A percentile compares a stretch with the other conserved stretches of the same genome.
Conservation (phyloP, 2,888 invertebrate genomes). For the Drosophila formosana region DNA sequence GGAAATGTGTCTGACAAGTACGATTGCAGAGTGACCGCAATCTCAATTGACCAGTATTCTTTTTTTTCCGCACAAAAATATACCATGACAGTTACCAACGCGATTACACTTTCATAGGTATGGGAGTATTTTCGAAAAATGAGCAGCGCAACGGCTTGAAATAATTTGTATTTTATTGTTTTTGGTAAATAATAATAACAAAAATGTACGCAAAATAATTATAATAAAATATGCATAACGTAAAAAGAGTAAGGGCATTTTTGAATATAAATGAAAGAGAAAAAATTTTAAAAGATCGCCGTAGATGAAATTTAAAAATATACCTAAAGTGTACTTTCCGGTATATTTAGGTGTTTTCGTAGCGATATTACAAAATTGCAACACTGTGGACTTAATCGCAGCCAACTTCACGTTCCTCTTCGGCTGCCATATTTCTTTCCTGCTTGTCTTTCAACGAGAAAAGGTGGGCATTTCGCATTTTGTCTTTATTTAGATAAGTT, state of each 20-base stretch:
- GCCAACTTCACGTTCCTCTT: conserved; percentile 70
- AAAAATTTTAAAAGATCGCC: too few species aligned
- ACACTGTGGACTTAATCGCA: conserved; percentile 55
- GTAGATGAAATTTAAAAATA: background rate
- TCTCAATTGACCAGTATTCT: background rate
- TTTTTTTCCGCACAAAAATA: background rate
- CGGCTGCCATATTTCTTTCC: conserved; percentile 83
- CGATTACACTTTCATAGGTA: background rate
- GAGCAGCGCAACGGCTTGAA: too few species aligned
- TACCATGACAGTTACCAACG: background rate
- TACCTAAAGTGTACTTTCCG: background rate
- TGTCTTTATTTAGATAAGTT: conserved; percentile 74
- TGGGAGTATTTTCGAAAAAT: background rate
- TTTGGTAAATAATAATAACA: too few species aligned
- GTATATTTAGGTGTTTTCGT: background rate
- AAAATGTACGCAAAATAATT: too few species aligned
- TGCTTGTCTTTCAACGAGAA: conserved; percentile 84
- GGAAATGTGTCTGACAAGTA: conserved; percentile 71
- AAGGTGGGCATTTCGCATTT: conserved; percentile 83
- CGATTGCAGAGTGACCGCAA: conserved; percentile 26
- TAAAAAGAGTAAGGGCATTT: too few species aligned
- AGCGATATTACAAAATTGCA: conserved; percentile 40
- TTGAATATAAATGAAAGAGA: too few species aligned
- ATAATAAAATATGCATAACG: too few species aligned
- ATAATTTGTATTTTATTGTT: too few species aligned